Evolutionary conservation across 2,888 invertebrate genomes (phyloP).

Genomic region (Antheraea yamamai): DNA sequence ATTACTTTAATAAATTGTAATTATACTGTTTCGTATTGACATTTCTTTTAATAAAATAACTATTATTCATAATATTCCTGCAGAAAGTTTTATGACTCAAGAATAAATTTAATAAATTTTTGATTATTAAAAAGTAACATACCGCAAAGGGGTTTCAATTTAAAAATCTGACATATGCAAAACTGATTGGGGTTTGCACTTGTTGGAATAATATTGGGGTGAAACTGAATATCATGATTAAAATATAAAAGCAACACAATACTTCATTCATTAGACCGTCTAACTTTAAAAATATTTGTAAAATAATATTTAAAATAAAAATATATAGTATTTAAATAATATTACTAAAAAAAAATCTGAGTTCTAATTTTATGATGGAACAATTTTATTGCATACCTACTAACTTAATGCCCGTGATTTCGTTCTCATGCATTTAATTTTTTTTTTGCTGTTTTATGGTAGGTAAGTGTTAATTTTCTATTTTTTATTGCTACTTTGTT

Average conservation of each 20-base stretch:
- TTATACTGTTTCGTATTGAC: not conserved
- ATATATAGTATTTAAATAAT: not conserved
- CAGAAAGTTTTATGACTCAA: not conserved
- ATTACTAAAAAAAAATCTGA: not conserved
- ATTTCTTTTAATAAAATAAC: no score
- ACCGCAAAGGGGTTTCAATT: not conserved
- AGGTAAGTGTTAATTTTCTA: no score
- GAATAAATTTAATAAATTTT: not conserved
- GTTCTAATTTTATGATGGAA: not conserved
- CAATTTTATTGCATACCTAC: not conserved
- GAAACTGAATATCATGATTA: conserved; percentile 76
- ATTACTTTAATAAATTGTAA: not conserved
- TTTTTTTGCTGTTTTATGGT: no score
- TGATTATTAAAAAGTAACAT: not conserved
- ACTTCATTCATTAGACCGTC: conserved; percentile 69
- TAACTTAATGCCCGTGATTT: no score
- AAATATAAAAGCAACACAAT: conserved; percentile 55
- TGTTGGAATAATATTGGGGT: conserved; percentile 66
- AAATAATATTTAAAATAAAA: not conserved
- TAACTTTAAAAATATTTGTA: conserved; percentile 37
- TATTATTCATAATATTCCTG: not conserved
- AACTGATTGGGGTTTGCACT: conserved; percentile 57
- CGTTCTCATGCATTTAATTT: no score
- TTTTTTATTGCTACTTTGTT: no score
- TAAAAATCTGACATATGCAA: conserved; percentile 63